phyloP scores from a whole-genome alignment of 1,140 invertebrate genomes.

The Trichogramma pretiosum region DNA sequence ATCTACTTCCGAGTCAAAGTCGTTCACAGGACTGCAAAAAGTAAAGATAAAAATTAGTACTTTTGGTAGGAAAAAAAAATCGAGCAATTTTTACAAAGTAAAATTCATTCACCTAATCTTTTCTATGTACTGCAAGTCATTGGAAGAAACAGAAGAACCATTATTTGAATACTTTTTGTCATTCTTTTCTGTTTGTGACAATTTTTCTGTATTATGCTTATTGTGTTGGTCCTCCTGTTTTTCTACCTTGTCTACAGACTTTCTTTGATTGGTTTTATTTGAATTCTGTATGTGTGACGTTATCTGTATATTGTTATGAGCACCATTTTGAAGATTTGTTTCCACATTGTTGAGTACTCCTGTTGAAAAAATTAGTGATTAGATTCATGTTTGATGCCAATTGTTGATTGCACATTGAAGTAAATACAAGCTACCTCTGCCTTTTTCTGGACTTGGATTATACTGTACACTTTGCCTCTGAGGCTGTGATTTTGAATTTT shows the following conservation, averaged over 20 bases:
- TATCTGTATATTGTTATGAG: slow-evolving; percentile 33
- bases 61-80: slow-evolving; percentile 6
- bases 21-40: slow-evolving; percentile 45
- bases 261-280: slow-evolving; percentile 47
- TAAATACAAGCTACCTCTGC: slow-evolving; percentile 46
- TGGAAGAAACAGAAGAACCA: slow-evolving; percentile 42
- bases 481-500: slow-evolving; percentile 40
- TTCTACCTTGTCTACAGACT: slow-evolving; percentile 47
- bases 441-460: slow-evolving; percentile 48
- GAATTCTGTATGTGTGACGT: slow-evolving; percentile 33
- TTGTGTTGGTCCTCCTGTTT: slow-evolving; percentile 41
- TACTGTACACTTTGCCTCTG: slow-evolving; percentile 41
- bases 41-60: slow-evolving; percentile 18
- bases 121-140: slow-evolving; percentile 48
- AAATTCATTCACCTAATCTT: slow-evolving; percentile 38
- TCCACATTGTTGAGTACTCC: slow-evolving; percentile 34
- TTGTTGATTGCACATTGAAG: slow-evolving; percentile 3
- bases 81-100: background rate
- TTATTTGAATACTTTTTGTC: slow-evolving; percentile 46
- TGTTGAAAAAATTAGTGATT: background rate
- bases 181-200: slow-evolving; percentile 39
- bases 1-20: slow-evolving; percentile 49
- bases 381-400: background rate
- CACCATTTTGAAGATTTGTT: slow-evolving; percentile 42
- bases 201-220: slow-evolving; percentile 32